Percentiles rank a stretch among this genome's conserved stretches.
Conservation (phyloP, 2,797 vertebrate genomes). For the Margarornis squamiger region DNA sequence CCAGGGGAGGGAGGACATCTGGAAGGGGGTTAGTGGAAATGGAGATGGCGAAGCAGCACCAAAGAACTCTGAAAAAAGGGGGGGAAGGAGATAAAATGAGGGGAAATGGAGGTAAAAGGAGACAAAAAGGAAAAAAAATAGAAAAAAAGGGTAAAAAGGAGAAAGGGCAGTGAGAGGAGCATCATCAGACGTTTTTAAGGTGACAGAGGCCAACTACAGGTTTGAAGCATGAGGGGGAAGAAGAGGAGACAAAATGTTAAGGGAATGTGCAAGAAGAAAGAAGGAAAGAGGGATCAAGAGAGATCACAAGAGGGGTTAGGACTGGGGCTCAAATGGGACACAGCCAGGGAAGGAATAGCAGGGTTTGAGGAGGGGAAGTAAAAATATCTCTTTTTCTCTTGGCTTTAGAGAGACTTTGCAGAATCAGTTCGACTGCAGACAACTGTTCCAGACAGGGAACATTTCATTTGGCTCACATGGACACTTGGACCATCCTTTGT, state of each 20-base stretch:
- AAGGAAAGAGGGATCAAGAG: neutral
- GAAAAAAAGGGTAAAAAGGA: neutral
- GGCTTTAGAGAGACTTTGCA: neutral
- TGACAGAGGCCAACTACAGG: neutral
- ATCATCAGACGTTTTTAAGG: neutral
- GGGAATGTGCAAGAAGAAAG: neutral
- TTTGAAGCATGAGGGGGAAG: neutral
- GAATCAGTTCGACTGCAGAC: neutral
- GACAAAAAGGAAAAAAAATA: neutral
- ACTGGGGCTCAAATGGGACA: fast-evolving
- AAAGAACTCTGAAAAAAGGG: neutral
- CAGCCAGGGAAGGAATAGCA: neutral
- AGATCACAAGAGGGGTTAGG: neutral
- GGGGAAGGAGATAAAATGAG: neutral
- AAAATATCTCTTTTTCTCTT: neutral
- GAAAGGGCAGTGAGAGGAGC: neutral
- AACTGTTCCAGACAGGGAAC: neutral
- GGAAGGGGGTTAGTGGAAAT: neutral
- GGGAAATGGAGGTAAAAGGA: neutral
- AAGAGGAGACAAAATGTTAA: neutral
- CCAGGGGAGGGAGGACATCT: neutral
- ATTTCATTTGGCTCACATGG: neutral
- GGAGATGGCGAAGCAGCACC: neutral
- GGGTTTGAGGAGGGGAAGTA: neutral
- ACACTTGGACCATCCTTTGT: neutral